phyloP scores from a whole-genome alignment of 2,888 invertebrate species.

The Bimastos eiseni region DNA sequence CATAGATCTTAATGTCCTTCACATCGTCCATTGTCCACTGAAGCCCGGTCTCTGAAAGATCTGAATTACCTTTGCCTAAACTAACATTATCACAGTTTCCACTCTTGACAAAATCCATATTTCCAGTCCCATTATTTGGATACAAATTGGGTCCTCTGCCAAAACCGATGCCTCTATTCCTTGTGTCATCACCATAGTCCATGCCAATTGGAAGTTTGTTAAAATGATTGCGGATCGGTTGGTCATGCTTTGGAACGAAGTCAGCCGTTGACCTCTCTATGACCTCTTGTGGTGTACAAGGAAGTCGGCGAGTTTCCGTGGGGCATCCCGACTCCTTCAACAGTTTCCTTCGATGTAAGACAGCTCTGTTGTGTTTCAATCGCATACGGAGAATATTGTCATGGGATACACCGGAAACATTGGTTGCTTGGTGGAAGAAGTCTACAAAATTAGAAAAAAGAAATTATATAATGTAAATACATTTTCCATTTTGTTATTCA shows the following conservation, averaged over 20 bases:
- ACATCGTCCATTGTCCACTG: not conserved
- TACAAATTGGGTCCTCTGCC: not conserved
- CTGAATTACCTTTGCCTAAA: not conserved
- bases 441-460: not conserved
- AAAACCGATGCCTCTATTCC: not conserved
- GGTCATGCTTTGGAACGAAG: not conserved
- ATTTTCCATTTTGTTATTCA: not conserved
- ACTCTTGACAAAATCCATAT: not conserved
- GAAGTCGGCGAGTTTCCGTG: not conserved
- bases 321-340: not conserved
- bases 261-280: not conserved
- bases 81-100: not conserved
- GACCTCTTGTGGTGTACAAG: not conserved
- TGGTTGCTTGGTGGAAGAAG: not conserved
- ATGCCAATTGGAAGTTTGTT: not conserved
- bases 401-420: not conserved
- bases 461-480: not conserved
- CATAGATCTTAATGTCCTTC: not conserved
- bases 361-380: not conserved
- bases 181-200: not conserved
- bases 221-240: not conserved
- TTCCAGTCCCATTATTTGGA: not conserved
- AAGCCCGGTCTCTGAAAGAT: not conserved
- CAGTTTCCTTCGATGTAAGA: not conserved
- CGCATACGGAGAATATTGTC: slow-evolving; percentile 8